Conservation (phyloP, 2,888 invertebrate genomes). For the Phaedon cochleariae region DNA sequence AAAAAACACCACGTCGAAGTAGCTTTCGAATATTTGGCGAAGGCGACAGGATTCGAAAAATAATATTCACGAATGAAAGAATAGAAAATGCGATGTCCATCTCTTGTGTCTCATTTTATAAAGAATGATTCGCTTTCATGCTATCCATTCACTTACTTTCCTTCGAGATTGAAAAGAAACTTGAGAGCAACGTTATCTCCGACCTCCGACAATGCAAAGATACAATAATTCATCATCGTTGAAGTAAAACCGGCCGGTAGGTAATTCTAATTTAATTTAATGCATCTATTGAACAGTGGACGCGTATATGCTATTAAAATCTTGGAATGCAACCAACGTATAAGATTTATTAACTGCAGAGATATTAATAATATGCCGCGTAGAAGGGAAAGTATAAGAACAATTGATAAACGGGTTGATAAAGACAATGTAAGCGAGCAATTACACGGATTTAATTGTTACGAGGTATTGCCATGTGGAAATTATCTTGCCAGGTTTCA, state of each 20-base stretch:
- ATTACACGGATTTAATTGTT: neutral
- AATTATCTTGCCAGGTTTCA: neutral
- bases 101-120: no score
- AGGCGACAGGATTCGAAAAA: neutral
- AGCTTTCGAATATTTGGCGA: neutral
- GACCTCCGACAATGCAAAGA: neutral
- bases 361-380: conserved; percentile 28
- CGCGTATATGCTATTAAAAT: conserved; percentile 21
- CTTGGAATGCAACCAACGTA: conserved; percentile 20
- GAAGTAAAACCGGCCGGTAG: neutral
- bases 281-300: conserved; percentile 4
- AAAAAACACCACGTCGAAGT: no score
- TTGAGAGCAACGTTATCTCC: neutral
- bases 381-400: conserved; percentile 25
- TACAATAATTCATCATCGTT: neutral
- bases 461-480: neutral
- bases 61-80: neutral
- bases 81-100: no score
- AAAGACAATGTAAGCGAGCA: conserved; percentile 15
- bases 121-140: neutral
- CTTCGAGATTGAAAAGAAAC: neutral
- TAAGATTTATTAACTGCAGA: conserved; percentile 23
- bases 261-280: neutral
- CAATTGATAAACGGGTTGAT: conserved; percentile 35
- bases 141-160: neutral